Evolutionary conservation across 2,888 invertebrate genomes (phyloP), one percentile per base, ranked within the genome.

Genomic region (Cotesia congregata): DNA sequence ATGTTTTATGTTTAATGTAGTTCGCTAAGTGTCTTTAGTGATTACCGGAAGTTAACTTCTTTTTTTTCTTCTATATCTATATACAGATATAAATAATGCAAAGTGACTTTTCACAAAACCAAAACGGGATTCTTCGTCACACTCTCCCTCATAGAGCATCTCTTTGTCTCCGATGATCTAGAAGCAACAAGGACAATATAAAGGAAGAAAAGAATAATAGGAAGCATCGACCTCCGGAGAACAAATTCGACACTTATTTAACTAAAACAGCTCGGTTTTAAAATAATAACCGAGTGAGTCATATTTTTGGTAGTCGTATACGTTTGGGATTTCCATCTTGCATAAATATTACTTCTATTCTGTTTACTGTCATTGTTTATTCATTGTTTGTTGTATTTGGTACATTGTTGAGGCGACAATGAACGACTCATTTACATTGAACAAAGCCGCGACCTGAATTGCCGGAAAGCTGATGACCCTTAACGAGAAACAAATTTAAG

Each of bases 11-110:
- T 60, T 65, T 72, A 64, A 72, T 74, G 74, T 70, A 77, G 64
- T 77, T 41, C n/a, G 69, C 74, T 74, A 73, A 77, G 77, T 77
- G 77, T 73, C 77, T 77, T 77, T 77, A 70, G 40, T 74, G 74
- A 77, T 77, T 74, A 59, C 74, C 70, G 77, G 77, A 77, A 77
- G 68, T 68, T 59, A 39, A 38, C 38, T 17, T 30, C 5, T n/a
- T 39, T 60, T 38, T 17, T 5, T 17, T 40, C 59, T 30, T 17
- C 50, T 12, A 41, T 41, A 20, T 17, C 72, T 65, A 64, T 65
- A 64, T 12, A 50, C 59, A 50, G n/a, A 64, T 61, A 50, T 50
- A 50, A 40, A 68, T 74, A 61, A 74, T 74, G 74, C 62, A 68
- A 74, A 68, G 67, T 68, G 68, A 68, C 39, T 61, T 74, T 61